Conservation (phyloP, 2,888 invertebrate species). For the Tenthredo distinguenda region DNA sequence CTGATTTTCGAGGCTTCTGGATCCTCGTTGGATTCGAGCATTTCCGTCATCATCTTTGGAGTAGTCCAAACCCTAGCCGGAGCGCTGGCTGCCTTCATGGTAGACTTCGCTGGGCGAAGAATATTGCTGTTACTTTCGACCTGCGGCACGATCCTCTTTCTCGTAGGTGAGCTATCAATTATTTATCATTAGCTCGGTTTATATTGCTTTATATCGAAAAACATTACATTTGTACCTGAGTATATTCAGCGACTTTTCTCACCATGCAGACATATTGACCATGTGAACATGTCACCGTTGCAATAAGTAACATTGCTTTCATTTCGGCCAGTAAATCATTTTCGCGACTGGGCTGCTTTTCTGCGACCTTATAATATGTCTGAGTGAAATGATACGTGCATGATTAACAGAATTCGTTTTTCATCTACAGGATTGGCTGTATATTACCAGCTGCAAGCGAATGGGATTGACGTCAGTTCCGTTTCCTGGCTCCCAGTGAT, state of each 20-base stretch:
- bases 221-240: too few species aligned
- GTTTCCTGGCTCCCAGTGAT: conserved; percentile 51
- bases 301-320: neutral
- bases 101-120: conserved; percentile 59
- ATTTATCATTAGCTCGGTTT: neutral
- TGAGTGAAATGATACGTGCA: neutral
- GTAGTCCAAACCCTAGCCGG: neutral
- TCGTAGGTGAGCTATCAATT: neutral
- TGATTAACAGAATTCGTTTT: neutral
- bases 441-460: conserved; percentile 27
- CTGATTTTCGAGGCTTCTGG: conserved; percentile 19
- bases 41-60: conserved; percentile 47
- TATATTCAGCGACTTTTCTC: too few species aligned
- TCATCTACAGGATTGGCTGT: neutral
- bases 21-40: neutral
- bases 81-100: neutral
- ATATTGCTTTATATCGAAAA: neutral
- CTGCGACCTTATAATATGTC: neutral
- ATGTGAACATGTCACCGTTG: neutral
- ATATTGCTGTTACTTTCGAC: conserved; percentile 52
- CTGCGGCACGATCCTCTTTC: conserved; percentile 11
- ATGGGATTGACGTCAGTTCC: neutral
- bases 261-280: too few species aligned
- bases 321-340: neutral
- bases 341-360: neutral